These are phyloP conservation scores for Sinopyrophorus schimmeli DNA, from an alignment of 2,888 invertebrate species.

Conservation along the genomic window DNA sequence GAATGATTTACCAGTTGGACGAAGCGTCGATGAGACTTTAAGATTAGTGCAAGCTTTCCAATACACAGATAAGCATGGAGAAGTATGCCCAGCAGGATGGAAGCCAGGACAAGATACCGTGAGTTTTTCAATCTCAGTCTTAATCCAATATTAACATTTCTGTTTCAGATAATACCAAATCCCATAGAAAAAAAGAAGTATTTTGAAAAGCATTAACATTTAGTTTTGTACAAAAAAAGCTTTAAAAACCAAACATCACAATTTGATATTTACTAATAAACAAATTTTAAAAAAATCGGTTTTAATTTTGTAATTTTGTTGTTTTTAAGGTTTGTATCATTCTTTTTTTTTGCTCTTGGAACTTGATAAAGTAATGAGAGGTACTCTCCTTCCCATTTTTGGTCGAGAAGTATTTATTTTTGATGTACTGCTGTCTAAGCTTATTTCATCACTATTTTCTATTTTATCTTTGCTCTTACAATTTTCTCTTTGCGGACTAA, in stretches of 20 bases:
- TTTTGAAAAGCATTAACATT: constrained; percentile 70
- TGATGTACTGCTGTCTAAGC: neutral
- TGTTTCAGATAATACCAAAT: constrained; percentile 77
- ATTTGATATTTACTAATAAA: too few species aligned
- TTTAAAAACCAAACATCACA: constrained; percentile 15
- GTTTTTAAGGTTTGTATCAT: too few species aligned
- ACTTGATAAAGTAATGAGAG: constrained; percentile 76
- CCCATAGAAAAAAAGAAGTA: constrained; percentile 80
- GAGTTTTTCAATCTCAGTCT: constrained; percentile 46
- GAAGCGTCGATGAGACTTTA: constrained; percentile 93
- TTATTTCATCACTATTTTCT: constrained; percentile 16
- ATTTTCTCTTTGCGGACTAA: neutral
- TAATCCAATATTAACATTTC: neutral
- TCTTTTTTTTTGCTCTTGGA: constrained; percentile 67
- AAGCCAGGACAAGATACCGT: constrained; percentile 92
- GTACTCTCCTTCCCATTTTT: constrained; percentile 70
- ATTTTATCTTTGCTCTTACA: constrained; percentile 38
- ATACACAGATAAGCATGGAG: constrained; percentile 88
- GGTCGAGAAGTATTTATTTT: constrained; percentile 39
- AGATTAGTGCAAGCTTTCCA: constrained; percentile 94
- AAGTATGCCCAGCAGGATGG: constrained; percentile 96
- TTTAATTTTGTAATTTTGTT: constrained; percentile 22
- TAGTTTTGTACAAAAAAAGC: too few species aligned
- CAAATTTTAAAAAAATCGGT: constrained; percentile 19
- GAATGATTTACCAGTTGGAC: constrained; percentile 93